Percentiles rank a stretch among this genome's conserved stretches.
These are phyloP conservation scores for Chromobotia macracanthus DNA, from an alignment of 2,797 vertebrate genomes.

Conservation along the genomic window DNA sequence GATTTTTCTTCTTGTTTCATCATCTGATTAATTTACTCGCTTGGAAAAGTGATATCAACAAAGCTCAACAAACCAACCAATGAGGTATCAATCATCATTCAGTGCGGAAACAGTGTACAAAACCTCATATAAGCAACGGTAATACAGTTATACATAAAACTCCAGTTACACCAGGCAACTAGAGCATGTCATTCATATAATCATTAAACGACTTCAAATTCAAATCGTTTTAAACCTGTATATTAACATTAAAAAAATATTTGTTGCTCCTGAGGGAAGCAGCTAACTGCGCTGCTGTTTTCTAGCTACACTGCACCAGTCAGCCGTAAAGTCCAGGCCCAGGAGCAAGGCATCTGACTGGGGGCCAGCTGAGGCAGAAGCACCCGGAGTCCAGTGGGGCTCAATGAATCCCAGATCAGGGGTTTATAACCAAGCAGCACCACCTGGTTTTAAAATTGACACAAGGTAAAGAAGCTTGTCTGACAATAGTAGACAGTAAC, in stretches of 20 bases:
- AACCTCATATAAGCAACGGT: no score
- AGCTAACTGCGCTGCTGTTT: background rate
- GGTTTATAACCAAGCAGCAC: conserved; percentile 80
- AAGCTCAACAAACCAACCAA: no score
- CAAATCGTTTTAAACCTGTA: background rate
- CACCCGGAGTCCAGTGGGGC: conserved; percentile 79
- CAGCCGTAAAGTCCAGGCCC: conserved; percentile 89
- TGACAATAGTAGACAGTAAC: no score
- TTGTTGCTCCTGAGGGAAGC: background rate
- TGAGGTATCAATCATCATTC: no score
- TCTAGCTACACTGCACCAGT: conserved; percentile 68
- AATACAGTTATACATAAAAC: no score
- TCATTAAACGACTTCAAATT: no score
- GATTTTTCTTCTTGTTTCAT: no score
- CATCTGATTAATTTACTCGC: no score
- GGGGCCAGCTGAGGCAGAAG: conserved; percentile 77
- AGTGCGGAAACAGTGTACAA: no score
- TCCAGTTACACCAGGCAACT: no score
- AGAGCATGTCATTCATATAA: no score
- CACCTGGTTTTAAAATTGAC: conserved; percentile 75
- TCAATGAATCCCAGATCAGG: conserved; percentile 79
- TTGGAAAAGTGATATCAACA: no score
- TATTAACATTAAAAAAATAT: background rate
- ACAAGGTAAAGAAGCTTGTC: background rate
- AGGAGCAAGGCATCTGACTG: conserved; percentile 80